Base-by-base conservation (phyloP, 2,888 invertebrate genomes). In the Amblyjoppa fuscipennis region DNA sequence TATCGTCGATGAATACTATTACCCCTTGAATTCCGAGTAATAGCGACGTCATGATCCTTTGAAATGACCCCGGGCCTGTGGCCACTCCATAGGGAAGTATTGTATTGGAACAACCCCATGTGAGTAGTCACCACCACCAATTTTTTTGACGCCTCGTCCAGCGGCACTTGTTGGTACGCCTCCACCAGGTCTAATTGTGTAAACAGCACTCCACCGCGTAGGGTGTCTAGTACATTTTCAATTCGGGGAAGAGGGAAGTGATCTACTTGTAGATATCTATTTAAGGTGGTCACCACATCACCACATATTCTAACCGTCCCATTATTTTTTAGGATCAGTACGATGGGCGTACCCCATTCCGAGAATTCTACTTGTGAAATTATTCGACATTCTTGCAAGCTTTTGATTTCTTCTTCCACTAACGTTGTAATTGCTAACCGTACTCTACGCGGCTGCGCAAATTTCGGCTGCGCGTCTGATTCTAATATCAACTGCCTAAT, bases 181-280 rank as follows among this genome's bases (percentile, higher is more conserved):
- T 93, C 90, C 5, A 88, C 86, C 16, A 93, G 87, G 86, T 94
- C 93, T 11, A 94, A 82, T n/a, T n/a, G n/a, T n/a, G n/a, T 84
- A 76, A 91, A 93, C 13, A 81, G 61, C 25, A 78, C 81, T 6
- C 91, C 90, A 13, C 88, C 89, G 20, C 75, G 53, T 9, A 89
- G 74, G 9, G 70, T 84, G 61, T 70, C 75, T 9, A 88, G 85
- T 3, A 90, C 31, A 53, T 89, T 86, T 41, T 89, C 87, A 9
- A 87, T 74, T n/a, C 82, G 53, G 2, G 90, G 87, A 28, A 89
- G 59, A 7, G 85, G 87, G 66, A 88, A 83, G 45, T 83, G 79
- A 80, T 87, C 81, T 3, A 85, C 66, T 45, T 83, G 77, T 16
- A 88, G 64, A 31, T 61, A 34, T 38, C 75, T 78, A 79, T 90